These are phyloP conservation scores for Pseudomyrmex concolor DNA, from an alignment of 1,140 invertebrate genomes.

Conservation along the genomic window DNA sequence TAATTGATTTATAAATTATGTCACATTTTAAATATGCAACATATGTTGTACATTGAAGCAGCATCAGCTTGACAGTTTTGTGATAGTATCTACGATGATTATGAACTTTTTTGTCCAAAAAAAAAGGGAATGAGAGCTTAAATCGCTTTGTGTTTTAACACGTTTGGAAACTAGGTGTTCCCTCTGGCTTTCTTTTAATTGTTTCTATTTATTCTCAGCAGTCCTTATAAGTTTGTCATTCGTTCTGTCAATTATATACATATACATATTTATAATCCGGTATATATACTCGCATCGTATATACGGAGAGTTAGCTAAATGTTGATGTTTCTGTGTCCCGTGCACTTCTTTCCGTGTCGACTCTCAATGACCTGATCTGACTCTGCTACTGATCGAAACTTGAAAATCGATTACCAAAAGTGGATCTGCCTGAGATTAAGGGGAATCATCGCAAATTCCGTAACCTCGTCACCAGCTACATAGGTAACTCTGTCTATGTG, in stretches of 20 bases:
- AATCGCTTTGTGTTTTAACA: conserved; percentile 23
- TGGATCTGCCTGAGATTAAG: conserved; percentile 98
- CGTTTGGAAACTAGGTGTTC: conserved; percentile 22
- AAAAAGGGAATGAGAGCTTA: neutral
- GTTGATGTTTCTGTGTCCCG: conserved; percentile 85
- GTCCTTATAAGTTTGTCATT: conserved; percentile 57
- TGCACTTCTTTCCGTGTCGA: conserved; percentile 84
- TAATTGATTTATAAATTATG: neutral
- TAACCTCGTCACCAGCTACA: conserved; percentile 98
- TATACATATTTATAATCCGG: conserved; percentile 63
- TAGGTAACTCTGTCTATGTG: conserved; percentile 91
- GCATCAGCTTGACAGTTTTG: neutral
- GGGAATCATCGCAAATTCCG: conserved; percentile 99
- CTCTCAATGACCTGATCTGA: conserved; percentile 82
- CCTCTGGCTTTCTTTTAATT: conserved; percentile 60
- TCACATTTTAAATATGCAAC: neutral
- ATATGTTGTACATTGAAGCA: neutral
- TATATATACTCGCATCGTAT: conserved; percentile 65
- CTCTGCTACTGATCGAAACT: conserved; percentile 81
- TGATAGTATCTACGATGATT: conserved; percentile 4
- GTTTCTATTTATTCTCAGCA: conserved; percentile 70
- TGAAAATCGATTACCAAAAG: conserved; percentile 86
- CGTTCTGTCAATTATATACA: conserved; percentile 57
- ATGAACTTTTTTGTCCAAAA: neutral
- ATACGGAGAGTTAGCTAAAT: conserved; percentile 81